Evolutionary conservation across 2,113 vertebrate species (phyloP).

Genomic region (Pseudorhombus dupliciocellatus): DNA sequence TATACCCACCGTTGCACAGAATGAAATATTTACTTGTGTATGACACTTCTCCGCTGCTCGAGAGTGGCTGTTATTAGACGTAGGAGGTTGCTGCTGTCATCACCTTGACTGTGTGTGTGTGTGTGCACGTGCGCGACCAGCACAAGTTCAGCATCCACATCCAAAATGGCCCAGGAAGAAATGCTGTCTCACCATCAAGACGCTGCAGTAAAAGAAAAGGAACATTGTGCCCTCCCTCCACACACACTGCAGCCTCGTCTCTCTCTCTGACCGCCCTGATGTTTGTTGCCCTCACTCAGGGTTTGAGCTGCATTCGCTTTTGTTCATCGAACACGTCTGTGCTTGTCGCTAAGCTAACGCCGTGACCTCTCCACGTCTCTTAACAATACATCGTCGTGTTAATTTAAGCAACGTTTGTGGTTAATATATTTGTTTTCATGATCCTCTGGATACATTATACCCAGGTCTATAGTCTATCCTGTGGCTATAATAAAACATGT

Average conservation of each 20-base stretch:
- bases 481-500: conserved; percentile 61
- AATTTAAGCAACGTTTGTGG: conserved; percentile 50
- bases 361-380: conserved; percentile 31
- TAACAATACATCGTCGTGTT: conserved; percentile 34
- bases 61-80: conserved; percentile 22
- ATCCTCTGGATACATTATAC: conserved; percentile 53
- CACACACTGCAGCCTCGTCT: background rate
- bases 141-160: conserved; percentile 34
- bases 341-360: conserved; percentile 13
- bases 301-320: conserved; percentile 3
- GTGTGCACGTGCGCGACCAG: conserved; percentile 4
- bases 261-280: background rate
- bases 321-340: conserved; percentile 14
- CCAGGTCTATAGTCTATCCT: conserved; percentile 60
- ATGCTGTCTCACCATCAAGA: conserved; percentile 16
- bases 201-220: background rate
- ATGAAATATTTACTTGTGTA: conserved; percentile 47
- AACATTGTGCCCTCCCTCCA: background rate
- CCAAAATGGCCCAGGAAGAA: conserved; percentile 43
- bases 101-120: conserved; percentile 25
- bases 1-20: conserved; percentile 26
- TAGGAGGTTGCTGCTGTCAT: conserved; percentile 35
- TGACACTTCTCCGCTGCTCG: conserved; percentile 25
- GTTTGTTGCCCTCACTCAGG: conserved; percentile 8
- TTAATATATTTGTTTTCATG: conserved; percentile 64